Conservation (phyloP, 2,113 vertebrate species). For the Trogon surrucura region DNA sequence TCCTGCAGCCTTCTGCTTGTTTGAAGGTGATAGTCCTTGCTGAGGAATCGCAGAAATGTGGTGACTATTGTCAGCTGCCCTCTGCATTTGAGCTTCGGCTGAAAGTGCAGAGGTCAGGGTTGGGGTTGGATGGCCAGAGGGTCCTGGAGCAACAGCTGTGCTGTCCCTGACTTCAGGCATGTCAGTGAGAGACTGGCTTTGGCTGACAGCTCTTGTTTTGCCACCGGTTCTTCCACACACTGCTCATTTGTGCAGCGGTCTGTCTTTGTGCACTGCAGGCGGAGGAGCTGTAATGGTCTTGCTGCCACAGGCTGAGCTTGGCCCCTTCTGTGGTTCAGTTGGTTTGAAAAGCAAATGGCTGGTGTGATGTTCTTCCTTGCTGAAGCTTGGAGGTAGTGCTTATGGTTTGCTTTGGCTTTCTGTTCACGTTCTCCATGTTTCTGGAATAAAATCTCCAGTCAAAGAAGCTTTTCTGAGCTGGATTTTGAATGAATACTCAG, state of each 20-base stretch:
- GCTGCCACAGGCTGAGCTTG: not conserved
- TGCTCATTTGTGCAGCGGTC: not conserved
- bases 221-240: not conserved
- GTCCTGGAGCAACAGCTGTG: not conserved
- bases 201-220: not conserved
- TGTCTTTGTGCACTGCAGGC: not conserved
- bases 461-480: not conserved
- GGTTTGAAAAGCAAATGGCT: not conserved
- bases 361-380: not conserved
- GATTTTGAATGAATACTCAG: not conserved
- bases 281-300: not conserved
- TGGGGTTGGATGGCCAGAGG: not conserved
- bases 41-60: constrained; percentile 27
- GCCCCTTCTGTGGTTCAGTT: fast-evolving
- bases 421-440: not conserved
- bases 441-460: not conserved
- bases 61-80: constrained; percentile 3
- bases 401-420: not conserved
- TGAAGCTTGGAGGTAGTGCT: not conserved
- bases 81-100: fast-evolving
- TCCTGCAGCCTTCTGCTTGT: not conserved
- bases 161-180: not conserved
- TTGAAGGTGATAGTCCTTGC: not conserved
- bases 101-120: not conserved
- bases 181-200: not conserved